A percentile compares a stretch with the other conserved stretches of the same genome.
Conservation (phyloP, 2,888 invertebrate species). For the Tyria jacobaeae region DNA sequence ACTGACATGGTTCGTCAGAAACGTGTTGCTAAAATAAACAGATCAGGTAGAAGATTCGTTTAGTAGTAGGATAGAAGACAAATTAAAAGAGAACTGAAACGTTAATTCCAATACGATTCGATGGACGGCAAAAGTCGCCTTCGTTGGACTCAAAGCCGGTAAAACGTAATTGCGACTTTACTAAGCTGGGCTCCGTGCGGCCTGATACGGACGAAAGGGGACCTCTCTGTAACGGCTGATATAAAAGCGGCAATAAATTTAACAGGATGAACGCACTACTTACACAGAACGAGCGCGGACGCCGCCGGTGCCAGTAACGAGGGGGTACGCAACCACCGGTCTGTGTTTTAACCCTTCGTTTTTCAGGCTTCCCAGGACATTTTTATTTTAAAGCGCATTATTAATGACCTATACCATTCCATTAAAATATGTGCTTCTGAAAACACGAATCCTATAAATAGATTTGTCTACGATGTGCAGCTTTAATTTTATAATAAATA, state of each 20-base stretch:
- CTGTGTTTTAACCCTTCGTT: conserved; percentile 67
- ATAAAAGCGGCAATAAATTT: conserved; percentile 87
- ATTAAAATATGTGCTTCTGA: conserved; percentile 26
- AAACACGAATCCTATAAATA: conserved; percentile 8
- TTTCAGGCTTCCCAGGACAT: conserved; percentile 57
- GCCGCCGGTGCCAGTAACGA: conserved; percentile 77
- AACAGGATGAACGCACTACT: conserved; percentile 86
- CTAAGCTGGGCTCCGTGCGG: conserved; percentile 83
- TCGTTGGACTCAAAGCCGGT: conserved; percentile 82
- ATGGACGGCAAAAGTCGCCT: conserved; percentile 85
- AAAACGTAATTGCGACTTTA: conserved; percentile 86
- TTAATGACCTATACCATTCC: conserved; percentile 44
- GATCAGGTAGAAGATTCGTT: conserved; percentile 71
- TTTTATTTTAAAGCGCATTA: conserved; percentile 60
- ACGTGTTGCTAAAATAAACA: conserved; percentile 51
- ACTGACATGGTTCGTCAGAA: conserved; percentile 40
- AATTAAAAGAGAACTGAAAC: conserved; percentile 84
- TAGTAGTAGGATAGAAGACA: conserved; percentile 77
- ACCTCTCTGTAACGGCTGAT: conserved; percentile 84
- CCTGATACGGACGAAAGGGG: conserved; percentile 84
- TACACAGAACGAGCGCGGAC: conserved; percentile 81
- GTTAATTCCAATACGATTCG: conserved; percentile 86
- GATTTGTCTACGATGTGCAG: neutral
- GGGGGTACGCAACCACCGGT: conserved; percentile 74
- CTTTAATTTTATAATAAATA: neutral